Base-by-base conservation (phyloP, 2,797 vertebrate genomes). In the Crocidura indochinensis region DNA sequence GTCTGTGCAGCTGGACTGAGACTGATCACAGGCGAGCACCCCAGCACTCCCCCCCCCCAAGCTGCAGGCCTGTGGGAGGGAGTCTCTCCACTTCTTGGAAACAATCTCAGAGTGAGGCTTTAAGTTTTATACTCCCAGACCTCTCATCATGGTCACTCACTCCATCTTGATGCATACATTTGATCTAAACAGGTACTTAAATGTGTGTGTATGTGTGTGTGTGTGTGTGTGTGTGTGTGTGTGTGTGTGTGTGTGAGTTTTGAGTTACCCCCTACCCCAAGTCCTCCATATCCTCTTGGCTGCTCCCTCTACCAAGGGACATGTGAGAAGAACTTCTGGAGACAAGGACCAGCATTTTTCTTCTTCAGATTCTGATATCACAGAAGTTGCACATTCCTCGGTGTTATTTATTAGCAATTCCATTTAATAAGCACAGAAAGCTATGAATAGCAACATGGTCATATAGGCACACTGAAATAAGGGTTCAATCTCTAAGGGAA, bases 141-240 rank as follows among this genome's bases (percentile, higher is more conserved):
- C 47, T 31, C 46, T 64, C 84, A 84, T 75, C 69, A 11, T 84
- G 74, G 84, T 69, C 94, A 67, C 51, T 92, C 88, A 72, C 68
- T 95, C 94, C 84, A 65, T 88, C 67, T 88, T 29, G 4, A 53
- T 84, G 17, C 29, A 82, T 91, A 93, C 94, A 90, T 94, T 95
- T 94, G 69, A 94, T 96, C 94, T 72, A 11, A 51, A 77, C 89
- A 91, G 72, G 44, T 83, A 64, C n/a, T 8, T 8, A 44, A 27
- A 27, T 44, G 12, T 67, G 27, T 15, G 26, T 62, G 60, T 17
- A 12, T 51, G 12, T 12, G 12, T 51, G 49, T 51, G 49, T 51
- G 49, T 51, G 49, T 86, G 46, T 79, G 67, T 88, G 51, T 73
- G 73, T 84, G 88, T 49, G 17, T n/a, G n/a, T 44, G 12, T 67